Evolutionary conservation across 2,888 invertebrate species (phyloP), one percentile per base, ranked within the genome.

Genomic region (Nebria brevicollis): DNA sequence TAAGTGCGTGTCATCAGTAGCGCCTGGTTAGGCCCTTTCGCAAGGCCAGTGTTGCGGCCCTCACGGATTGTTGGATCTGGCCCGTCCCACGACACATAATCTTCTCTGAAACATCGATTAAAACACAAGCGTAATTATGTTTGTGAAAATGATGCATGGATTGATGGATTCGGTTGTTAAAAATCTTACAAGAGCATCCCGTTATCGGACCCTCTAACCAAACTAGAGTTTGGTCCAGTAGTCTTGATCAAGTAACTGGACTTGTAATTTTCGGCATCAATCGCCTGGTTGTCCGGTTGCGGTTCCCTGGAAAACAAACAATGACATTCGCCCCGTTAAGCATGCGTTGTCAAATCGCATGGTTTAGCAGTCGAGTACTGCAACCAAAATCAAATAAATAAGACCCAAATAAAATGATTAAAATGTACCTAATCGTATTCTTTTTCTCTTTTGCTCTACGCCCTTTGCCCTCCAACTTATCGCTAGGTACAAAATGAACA

Each of bases 1-100:
- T 90, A 90, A 72, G 86, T 87, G 64, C 81, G 81, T 2, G 41
- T 54, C 74, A 88, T 89, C 0, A 87, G 81, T 6, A 91, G 89
- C 0, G 89, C 90, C 43, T 90, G 86, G 83, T 94, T 91, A 1
- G 93, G 90, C 1, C 95, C 94, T 77, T 89, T 89, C 0, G 91
- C 90, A 1, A 90, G 70, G 54, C 88, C 87, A 81, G 82, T 82
- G 82, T 89, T 88, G n/a, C 90, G 88, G 0, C 92, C 93, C 41
- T 88, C 88, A 7, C 91, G 89, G 15, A 94, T 88, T 75, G 91
- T 91, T 0, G 93, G 92, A 88, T 96, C 94, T 0, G 95, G 94
- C 0, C 96, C 96, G 84, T 94, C 94, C 96, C 96, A 96, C 4
- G 95, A 93, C 75, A 95, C 92, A 86, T 96, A 96, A 86, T 96